Evolutionary conservation across 37 sponge, comb jelly and placozoan species (phyloP).

Genomic region (Hexactinellida sp.): DNA sequence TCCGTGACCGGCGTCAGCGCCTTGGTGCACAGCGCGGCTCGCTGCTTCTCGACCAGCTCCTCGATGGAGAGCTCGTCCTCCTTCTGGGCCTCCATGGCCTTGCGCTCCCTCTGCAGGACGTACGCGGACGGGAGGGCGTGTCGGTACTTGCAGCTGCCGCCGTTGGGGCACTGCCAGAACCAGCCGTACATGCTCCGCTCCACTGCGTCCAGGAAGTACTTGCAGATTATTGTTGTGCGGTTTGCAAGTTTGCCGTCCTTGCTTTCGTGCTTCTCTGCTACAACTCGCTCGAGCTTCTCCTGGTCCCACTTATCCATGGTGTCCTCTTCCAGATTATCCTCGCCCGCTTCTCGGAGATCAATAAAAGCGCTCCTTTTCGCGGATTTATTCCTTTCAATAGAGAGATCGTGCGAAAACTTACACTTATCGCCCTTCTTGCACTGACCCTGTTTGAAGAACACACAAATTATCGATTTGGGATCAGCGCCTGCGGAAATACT

Average conservation of each 20-base stretch:
- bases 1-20: not conserved
- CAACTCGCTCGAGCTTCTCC: constrained; percentile 78
- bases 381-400: constrained; percentile 54
- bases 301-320: constrained; percentile 96
- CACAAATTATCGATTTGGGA: constrained; percentile 90
- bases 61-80: constrained; percentile 67
- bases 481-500: constrained; percentile 76
- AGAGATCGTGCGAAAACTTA: constrained; percentile 96
- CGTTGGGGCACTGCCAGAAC: constrained; percentile 98
- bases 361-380: constrained; percentile 91
- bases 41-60: constrained; percentile 86
- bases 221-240: constrained; percentile 71
- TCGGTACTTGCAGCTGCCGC: constrained; percentile 83
- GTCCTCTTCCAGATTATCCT: constrained; percentile 32
- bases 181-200: constrained; percentile 95
- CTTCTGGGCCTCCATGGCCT: constrained; percentile 45
- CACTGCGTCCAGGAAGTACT: constrained; percentile 89
- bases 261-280: constrained; percentile 62
- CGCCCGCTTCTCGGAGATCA: constrained; percentile 68
- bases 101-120: constrained; percentile 65
- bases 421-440: constrained; percentile 97
- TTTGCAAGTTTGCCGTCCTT: constrained; percentile 36
- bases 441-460: constrained; percentile 86
- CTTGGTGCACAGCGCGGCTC: constrained; percentile 13
- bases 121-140: constrained; percentile 96